Evolutionary conservation across 2,113 vertebrate species (phyloP), one percentile per base, ranked within the genome.

Genomic region (Cercocebus atys): DNA sequence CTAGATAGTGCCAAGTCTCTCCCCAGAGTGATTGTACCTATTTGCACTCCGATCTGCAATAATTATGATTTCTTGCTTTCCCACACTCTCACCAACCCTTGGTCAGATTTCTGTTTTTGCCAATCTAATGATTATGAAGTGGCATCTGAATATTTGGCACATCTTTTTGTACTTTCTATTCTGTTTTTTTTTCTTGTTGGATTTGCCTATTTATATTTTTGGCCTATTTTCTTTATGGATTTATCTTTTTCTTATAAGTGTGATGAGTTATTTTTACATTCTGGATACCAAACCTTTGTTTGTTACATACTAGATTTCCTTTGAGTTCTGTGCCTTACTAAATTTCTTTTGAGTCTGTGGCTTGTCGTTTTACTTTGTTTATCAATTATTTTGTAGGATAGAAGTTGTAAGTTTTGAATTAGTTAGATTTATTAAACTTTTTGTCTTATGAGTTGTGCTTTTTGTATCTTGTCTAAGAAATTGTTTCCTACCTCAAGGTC

Each of bases 391-490:
- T 66, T 85, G 1, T 89, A 43, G 38, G 70, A 78, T 23, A 87
- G 30, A 86, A 68, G 13, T 52, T 79, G 61, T 88, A 70, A 88
- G 84, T 84, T 84, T 90, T 76, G 43, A 70, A 93, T 5, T 88
- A 61, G 35, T 68, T 70, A 78, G 25, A 23, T 57, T 93, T 72
- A 85, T 35, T 70, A 73, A 91, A 70, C 38, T 45, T 92, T 92
- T 59, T 87, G 27, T 83, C 18, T 27, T 79, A n/a, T 55, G 84
- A 88, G 3, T 85, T 91, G 25, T 83, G 11, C 23, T 84, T 61
- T 94, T 86, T 88, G 40, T 91, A 17, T 88, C 12, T 90, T 83
- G 32, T 86, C 83, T 92, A 76, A 85, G 73, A 95, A 93, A 83
- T 84, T 91, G 27, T 91, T 97, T 91, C 50, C 32, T 13, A 81